Evolutionary conservation across 2,113 vertebrate genomes (phyloP).

Genomic region (Pedetes capensis): DNA sequence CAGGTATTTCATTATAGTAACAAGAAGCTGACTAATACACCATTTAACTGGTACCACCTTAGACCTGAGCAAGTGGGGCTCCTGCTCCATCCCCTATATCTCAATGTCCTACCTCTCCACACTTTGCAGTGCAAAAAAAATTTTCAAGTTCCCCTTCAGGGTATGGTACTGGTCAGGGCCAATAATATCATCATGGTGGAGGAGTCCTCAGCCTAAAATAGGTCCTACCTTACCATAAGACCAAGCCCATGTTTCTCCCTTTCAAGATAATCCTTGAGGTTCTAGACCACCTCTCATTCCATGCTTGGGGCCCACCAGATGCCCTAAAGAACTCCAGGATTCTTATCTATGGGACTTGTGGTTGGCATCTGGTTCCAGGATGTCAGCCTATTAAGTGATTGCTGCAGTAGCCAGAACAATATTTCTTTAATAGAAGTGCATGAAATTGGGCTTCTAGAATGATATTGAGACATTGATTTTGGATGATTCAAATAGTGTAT

Average conservation of each 20-base stretch:
- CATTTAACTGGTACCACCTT: neutral
- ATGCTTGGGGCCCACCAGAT: neutral
- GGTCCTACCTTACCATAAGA: neutral
- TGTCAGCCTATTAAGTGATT: neutral
- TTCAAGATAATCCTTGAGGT: neutral
- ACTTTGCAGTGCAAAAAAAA: neutral
- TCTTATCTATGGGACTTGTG: neutral
- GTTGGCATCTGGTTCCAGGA: neutral
- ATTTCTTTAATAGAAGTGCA: neutral
- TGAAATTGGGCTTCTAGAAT: neutral
- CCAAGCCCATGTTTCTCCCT: neutral
- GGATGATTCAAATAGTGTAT: neutral
- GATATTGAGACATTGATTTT: neutral
- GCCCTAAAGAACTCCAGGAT: neutral
- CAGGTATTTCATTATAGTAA: neutral
- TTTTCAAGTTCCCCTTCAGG: neutral
- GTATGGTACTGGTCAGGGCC: neutral
- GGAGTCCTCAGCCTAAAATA: neutral
- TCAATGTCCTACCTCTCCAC: neutral
- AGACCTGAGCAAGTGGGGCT: neutral
- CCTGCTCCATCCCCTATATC: neutral
- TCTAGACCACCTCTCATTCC: neutral
- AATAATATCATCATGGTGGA: neutral
- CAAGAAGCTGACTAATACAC: neutral
- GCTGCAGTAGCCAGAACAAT: neutral